Evolutionary conservation across 2,888 invertebrate genomes (phyloP).

Genomic region (Amorpha juglandis): DNA sequence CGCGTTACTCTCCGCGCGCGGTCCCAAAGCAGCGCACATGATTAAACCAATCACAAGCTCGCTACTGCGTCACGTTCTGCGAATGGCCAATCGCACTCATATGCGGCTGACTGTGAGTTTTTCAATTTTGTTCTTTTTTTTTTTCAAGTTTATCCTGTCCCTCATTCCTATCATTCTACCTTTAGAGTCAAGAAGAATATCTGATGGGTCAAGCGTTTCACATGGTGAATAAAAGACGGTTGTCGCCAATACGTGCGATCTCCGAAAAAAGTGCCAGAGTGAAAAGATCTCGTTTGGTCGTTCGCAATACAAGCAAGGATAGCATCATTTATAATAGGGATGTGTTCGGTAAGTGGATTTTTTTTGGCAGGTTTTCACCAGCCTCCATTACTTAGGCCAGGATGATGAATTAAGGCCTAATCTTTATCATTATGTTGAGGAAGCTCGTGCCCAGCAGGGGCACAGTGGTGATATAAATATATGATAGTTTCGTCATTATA

Average conservation of each 20-base stretch:
- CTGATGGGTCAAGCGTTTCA: constrained; percentile 64
- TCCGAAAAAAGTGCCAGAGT: constrained; percentile 50
- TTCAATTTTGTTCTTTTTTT: not conserved
- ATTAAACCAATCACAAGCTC: constrained; percentile 72
- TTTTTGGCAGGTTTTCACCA: not conserved
- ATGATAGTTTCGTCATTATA: too few relatives aligned
- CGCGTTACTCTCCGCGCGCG: constrained; percentile 69
- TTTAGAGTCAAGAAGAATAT: constrained; percentile 71
- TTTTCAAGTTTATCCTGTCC: not conserved
- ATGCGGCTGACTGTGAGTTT: constrained; percentile 67
- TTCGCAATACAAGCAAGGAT: constrained; percentile 51
- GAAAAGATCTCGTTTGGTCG: constrained; percentile 54
- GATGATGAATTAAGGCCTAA: too few relatives aligned
- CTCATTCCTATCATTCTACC: not conserved
- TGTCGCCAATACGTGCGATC: constrained; percentile 44
- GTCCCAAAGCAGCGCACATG: constrained; percentile 63
- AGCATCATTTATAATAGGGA: constrained; percentile 44
- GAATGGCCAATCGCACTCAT: constrained; percentile 56
- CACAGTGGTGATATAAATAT: too few relatives aligned
- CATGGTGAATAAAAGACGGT: constrained; percentile 44
- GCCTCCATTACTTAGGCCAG: too few relatives aligned
- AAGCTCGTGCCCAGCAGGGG: too few relatives aligned
- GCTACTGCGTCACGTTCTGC: constrained; percentile 62
- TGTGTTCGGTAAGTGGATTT: constrained; percentile 48
- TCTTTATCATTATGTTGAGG: too few relatives aligned